Base-by-base conservation (phyloP, 2,113 vertebrate genomes). In the Hippopotamus amphibius region DNA sequence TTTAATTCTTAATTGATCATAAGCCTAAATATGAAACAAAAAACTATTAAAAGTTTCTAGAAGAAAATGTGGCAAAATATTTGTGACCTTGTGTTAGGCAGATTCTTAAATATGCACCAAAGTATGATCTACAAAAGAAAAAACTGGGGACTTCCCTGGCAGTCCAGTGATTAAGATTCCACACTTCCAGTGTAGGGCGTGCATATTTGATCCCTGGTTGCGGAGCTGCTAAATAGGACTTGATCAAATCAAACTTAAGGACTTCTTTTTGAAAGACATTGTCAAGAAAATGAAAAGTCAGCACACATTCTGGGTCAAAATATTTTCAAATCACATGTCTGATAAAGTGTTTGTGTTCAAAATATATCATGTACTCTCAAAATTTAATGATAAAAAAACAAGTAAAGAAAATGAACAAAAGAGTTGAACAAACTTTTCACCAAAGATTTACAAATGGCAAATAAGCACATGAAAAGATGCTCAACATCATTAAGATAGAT, bases 321-420 rank as follows among this genome's bases (percentile, higher is more conserved):
- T 53, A 63, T 90, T 80, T 90, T 50, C n/a, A 30, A 68, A 66
- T 68, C 48, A 80, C 37, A 55, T 68, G 24, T 80, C n/a, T 68
- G 76, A 90, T 68, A 68, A 80, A 90, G 48, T 13, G 4, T 46
- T 48, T 61, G 19, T 63, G 22, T 50, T 63, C 21, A 79, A 43
- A 79, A 55, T 79, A 66, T 66, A 41, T 53, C 37, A 77, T 66
- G 24, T 57, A n/a, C 50, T 91, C 63, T 69, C 37, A 69, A 91
- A 91, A 55, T n/a, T 59, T 91, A 71, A 71, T 19, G 46, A 46
- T 68, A 57, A 69, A 63, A 90, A 81, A 91, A 81, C n/a, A 90
- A 46, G 55, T n/a, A 12, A 28, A 69, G 37, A 61, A 28, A 48
- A 61, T 50, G 65, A 66, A 48, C 41, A n/a, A 33, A 71, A 83